These are phyloP conservation scores for Nixonia krombeini DNA, from an alignment of 1,140 invertebrate species.

Conservation along the genomic window DNA sequence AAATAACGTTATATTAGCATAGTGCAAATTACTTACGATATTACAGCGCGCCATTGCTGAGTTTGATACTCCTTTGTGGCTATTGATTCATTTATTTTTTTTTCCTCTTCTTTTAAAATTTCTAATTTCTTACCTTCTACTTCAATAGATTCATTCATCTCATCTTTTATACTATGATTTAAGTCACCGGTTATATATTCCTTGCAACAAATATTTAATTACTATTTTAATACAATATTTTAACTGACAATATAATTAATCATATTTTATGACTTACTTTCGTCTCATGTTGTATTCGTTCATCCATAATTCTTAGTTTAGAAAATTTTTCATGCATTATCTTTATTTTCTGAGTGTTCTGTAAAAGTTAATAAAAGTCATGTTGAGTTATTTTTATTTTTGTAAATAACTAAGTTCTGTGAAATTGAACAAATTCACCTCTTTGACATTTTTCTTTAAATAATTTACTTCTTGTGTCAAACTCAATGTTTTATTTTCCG, in stretches of 20 bases:
- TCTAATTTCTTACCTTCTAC: slow-evolving; percentile 52
- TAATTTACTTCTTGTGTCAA: slow-evolving; percentile 49
- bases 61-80: slow-evolving; percentile 75
- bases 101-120: slow-evolving; percentile 75
- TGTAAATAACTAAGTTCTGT: not conserved
- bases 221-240: not conserved
- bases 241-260: too few relatives aligned
- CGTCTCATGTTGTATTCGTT: slow-evolving; percentile 55
- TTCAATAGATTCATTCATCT: slow-evolving; percentile 52
- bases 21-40: too few relatives aligned
- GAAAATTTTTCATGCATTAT: slow-evolving; percentile 38
- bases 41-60: slow-evolving; percentile 78
- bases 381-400: slow-evolving; percentile 9
- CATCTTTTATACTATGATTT: slow-evolving; percentile 50
- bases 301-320: slow-evolving; percentile 53
- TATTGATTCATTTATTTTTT: slow-evolving; percentile 73
- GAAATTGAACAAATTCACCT: slow-evolving; percentile 55
- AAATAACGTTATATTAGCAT: too few relatives aligned
- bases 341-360: slow-evolving; percentile 47
- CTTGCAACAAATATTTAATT: slow-evolving; percentile 13
- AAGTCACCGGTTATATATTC: slow-evolving; percentile 41
- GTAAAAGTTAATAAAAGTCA: slow-evolving; percentile 30
- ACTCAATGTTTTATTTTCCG: slow-evolving; percentile 73
- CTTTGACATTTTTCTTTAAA: slow-evolving; percentile 67
- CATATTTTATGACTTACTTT: slow-evolving; percentile 40